phyloP scores from a whole-genome alignment of 2,888 invertebrate genomes.

The Harmothoe impar region DNA sequence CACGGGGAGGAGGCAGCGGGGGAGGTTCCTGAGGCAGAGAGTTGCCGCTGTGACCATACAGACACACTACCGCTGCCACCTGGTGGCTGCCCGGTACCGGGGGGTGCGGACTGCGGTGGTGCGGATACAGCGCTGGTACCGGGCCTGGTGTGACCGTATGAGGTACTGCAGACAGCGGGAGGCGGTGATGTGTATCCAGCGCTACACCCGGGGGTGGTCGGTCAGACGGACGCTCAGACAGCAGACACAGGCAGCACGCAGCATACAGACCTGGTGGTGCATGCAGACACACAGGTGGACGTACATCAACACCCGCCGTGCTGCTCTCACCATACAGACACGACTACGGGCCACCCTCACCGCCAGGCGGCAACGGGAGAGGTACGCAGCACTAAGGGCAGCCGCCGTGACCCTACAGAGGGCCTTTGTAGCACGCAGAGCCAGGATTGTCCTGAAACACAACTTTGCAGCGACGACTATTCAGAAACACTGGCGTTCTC shows the following conservation, averaged over 20 bases:
- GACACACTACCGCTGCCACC: constrained; percentile 49
- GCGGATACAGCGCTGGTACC: not conserved
- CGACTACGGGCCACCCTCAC: not conserved
- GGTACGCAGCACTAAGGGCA: constrained; percentile 27
- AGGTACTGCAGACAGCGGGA: not conserved
- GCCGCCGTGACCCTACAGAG: constrained; percentile 67
- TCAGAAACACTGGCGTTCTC: constrained; percentile 62
- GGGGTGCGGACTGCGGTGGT: not conserved
- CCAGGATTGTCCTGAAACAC: constrained; percentile 45
- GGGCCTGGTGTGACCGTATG: not conserved
- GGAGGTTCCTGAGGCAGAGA: constrained; percentile 58
- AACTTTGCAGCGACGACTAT: constrained; percentile 63
- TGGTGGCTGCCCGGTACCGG: not conserved
- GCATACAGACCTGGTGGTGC: not conserved
- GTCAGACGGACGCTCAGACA: not conserved
- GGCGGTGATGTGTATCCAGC: not conserved
- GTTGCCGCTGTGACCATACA: constrained; percentile 66
- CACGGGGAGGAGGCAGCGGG: constrained; percentile 56
- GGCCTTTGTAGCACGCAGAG: constrained; percentile 29
- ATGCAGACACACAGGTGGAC: not conserved
- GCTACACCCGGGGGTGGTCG: not conserved
- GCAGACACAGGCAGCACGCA: not conserved
- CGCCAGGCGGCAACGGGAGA: not conserved
- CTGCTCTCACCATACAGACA: not conserved
- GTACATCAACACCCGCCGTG: not conserved